Conservation (phyloP, 2,797 vertebrate genomes). For the Aulostomus chinensis region DNA sequence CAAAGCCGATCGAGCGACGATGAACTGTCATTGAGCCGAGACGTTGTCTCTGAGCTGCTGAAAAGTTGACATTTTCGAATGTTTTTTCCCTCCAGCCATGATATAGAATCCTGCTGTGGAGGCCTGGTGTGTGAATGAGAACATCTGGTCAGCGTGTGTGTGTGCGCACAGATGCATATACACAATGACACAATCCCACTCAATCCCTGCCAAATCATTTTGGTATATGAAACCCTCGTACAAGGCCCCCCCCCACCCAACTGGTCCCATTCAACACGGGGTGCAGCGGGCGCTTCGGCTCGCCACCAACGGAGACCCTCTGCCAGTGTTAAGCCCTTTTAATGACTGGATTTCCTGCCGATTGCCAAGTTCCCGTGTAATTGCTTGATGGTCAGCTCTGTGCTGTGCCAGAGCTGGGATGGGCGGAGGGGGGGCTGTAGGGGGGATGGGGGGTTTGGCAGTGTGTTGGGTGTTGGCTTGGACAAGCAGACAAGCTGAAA, state of each 20-base stretch:
- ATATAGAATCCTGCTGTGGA: conserved; percentile 59
- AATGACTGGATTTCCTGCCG: conserved; percentile 69
- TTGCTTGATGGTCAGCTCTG: conserved; percentile 74
- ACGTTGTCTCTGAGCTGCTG: conserved; percentile 28
- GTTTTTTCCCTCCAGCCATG: conserved; percentile 45
- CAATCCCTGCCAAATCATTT: conserved; percentile 58
- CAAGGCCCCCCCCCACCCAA: conserved; percentile 21
- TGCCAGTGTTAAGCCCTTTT: conserved; percentile 74
- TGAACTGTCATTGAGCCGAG: conserved; percentile 30
- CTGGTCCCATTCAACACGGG: conserved; percentile 47
- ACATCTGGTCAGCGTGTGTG: conserved; percentile 60
- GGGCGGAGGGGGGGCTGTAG: conserved; percentile 6
- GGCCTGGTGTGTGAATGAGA: conserved; percentile 58
- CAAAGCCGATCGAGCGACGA: conserved; percentile 5
- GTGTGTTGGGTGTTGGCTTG: conserved; percentile 43
- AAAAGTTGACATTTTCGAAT: conserved; percentile 55
- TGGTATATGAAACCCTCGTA: conserved; percentile 42
- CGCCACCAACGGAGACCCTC: conserved; percentile 54
- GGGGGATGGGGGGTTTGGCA: conserved; percentile 66
- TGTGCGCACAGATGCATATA: conserved; percentile 61
- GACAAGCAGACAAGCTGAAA: conserved; percentile 51
- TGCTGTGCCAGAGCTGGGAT: conserved; percentile 61
- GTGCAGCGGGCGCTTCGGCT: conserved; percentile 41
- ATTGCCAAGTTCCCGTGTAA: conserved; percentile 79
- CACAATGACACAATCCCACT: conserved; percentile 53